Percentiles rank a stretch among this genome's conserved stretches.
Evolutionary conservation across 2,113 vertebrate species (phyloP).

Genomic region (Thamnaconus septentrionalis): DNA sequence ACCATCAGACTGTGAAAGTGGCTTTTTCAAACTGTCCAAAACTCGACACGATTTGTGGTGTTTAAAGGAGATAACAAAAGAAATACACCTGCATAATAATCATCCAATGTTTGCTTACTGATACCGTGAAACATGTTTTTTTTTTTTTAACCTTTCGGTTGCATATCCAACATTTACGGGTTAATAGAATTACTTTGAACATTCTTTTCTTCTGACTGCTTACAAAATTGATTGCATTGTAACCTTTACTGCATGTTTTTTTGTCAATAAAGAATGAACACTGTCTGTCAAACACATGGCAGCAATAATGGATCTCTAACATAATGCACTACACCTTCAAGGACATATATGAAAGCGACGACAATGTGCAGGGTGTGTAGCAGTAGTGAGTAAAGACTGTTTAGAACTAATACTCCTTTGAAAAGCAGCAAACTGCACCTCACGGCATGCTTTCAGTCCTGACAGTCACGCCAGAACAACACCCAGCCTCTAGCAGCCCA

Average conservation of each 20-base stretch:
- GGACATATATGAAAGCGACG: background rate
- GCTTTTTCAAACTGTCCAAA: slow-evolving; percentile 62
- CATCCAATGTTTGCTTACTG: background rate
- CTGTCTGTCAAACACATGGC: slow-evolving; percentile 1
- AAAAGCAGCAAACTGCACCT: slow-evolving; percentile 18
- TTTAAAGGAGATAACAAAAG: slow-evolving; percentile 24
- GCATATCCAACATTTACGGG: slow-evolving; percentile 18
- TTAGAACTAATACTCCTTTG: background rate
- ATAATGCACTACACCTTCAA: background rate
- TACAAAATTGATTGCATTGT: slow-evolving; percentile 9
- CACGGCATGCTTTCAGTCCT: background rate
- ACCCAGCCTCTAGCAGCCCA: background rate
- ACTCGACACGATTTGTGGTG: slow-evolving; percentile 46
- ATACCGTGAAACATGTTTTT: too few species aligned
- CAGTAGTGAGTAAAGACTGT: background rate
- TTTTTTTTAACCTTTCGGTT: background rate
- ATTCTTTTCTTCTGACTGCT: slow-evolving; percentile 9
- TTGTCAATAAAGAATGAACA: slow-evolving; percentile 19
- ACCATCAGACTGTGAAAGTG: slow-evolving; percentile 63
- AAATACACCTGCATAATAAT: background rate
- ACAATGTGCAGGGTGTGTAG: background rate
- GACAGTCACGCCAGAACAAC: background rate
- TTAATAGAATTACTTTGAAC: slow-evolving; percentile 19
- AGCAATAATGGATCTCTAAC: background rate
- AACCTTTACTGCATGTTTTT: slow-evolving; percentile 20